A percentile compares a stretch with the other conserved stretches of the same genome.
These are phyloP conservation scores for Dendrolimus houi DNA, from an alignment of 2,888 invertebrate genomes.

Conservation along the genomic window DNA sequence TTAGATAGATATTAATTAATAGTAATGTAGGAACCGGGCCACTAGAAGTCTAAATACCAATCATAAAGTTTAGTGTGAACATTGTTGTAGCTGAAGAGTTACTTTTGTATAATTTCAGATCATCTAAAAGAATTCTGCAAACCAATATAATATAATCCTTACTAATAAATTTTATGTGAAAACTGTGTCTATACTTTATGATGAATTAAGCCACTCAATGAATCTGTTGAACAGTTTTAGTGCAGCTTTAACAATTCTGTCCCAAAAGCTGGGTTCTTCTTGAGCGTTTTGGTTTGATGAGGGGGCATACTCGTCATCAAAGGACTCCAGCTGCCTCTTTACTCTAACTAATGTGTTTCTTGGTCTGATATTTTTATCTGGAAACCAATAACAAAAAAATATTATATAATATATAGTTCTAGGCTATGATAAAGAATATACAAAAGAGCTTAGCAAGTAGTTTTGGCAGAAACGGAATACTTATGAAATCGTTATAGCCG, in stretches of 20 bases:
- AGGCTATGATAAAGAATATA: slow-evolving; percentile 1
- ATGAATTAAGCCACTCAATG: slow-evolving; percentile 65
- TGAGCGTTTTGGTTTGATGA: slow-evolving; percentile 35
- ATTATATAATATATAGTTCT: background rate
- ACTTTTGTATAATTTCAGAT: no score
- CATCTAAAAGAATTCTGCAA: no score
- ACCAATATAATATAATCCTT: no score
- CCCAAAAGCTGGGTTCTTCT: slow-evolving; percentile 64
- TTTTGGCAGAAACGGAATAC: no score
- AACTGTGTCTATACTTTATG: slow-evolving; percentile 4
- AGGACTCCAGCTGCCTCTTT: slow-evolving; percentile 53
- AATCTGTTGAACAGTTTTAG: slow-evolving; percentile 58
- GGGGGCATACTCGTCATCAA: slow-evolving; percentile 48
- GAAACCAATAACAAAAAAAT: slow-evolving; percentile 3
- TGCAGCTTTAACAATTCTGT: slow-evolving; percentile 58
- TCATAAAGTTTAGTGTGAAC: no score
- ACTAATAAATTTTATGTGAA: no score
- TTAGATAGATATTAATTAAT: no score
- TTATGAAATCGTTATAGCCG: no score
- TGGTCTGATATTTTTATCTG: slow-evolving; percentile 20
- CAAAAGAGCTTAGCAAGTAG: background rate
- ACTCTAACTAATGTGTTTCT: slow-evolving; percentile 21
- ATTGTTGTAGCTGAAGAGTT: no score
- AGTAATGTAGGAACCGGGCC: no score
- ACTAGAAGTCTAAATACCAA: no score